Evolutionary conservation across 2,113 vertebrate species (phyloP).

Genomic region (Zapornia atra): DNA sequence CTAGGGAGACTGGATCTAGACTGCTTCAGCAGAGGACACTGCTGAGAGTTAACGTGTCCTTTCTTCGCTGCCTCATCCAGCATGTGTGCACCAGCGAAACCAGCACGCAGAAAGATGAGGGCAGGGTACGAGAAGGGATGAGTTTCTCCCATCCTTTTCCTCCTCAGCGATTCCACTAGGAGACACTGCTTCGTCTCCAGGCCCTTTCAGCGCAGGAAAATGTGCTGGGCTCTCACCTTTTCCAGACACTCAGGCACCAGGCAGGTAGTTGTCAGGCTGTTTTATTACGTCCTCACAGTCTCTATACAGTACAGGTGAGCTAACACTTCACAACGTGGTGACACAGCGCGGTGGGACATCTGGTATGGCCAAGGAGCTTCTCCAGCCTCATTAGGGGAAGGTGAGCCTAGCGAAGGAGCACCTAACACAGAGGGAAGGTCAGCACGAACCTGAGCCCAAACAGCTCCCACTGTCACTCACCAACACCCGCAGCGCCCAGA

Average conservation of each 20-base stretch:
- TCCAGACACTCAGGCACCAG: background rate
- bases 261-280: conserved; percentile 24
- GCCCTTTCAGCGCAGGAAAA: background rate
- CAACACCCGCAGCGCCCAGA: background rate
- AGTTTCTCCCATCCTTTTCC: background rate
- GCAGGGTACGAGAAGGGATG: background rate
- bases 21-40: too few species aligned
- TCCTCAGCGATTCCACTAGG: background rate
- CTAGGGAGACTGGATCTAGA: too few species aligned
- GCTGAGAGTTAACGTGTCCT: too few species aligned
- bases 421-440: background rate
- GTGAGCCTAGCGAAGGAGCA: background rate
- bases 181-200: background rate
- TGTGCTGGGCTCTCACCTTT: background rate
- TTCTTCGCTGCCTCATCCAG: too few species aligned
- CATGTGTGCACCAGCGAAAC: background rate
- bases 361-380: conserved; percentile 3
- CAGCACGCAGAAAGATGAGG: background rate
- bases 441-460: background rate
- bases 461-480: background rate
- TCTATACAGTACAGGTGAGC: conserved; percentile 39
- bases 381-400: background rate
- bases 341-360: background rate
- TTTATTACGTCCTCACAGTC: conserved; percentile 58
- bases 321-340: background rate